Evolutionary conservation across 1,140 invertebrate genomes (phyloP), one percentile per base, ranked within the genome.

Genomic region (Heterodera schachtii): DNA sequence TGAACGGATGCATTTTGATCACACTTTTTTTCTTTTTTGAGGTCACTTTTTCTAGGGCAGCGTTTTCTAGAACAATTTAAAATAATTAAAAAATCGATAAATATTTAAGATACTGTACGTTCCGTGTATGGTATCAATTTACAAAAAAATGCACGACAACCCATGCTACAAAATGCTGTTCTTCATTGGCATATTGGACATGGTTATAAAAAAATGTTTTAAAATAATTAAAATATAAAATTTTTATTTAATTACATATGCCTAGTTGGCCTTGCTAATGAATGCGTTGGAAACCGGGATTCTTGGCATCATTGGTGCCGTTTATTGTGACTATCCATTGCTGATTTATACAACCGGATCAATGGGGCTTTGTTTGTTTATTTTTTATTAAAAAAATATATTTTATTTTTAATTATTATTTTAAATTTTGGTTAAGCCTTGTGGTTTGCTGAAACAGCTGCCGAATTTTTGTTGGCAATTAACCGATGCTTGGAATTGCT

Each of bases 21-120:
- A 8, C 46, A 41, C 71, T 82, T 6, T 82, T 82, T 52, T 3
- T 82, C 21, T 19, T 82, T 69, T 82, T 82, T 75, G 80, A 81
- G 80, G 60, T 52, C 31, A 31, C 31, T 31, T 31, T 31, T 31
- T 31, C 31, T 31, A 31, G 31, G 31, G 31, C 31, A 31, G 31
- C 31, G 31, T 31, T 31, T 31, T 31, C 31, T 31, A 31, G 31
- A 31, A 31, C 31, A 31, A 31, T 31, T 31, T 31, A 31, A 31
- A 31, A 31, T 31, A 31, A 31, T 31, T 31, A 31, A 31, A 31
- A 31, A 31, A 31, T 31, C 31, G 31, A 31, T 31, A 31, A 31
- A 31, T 31, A 31, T 31, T 31, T 1, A 31, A 31, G 31, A 31
- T 31, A 31, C 31, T 31, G 31, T 31, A 31, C 31, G 31, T 31